Conservation (phyloP, 53 echinoderm and acorn worm species). For the Henricia sp. region DNA sequence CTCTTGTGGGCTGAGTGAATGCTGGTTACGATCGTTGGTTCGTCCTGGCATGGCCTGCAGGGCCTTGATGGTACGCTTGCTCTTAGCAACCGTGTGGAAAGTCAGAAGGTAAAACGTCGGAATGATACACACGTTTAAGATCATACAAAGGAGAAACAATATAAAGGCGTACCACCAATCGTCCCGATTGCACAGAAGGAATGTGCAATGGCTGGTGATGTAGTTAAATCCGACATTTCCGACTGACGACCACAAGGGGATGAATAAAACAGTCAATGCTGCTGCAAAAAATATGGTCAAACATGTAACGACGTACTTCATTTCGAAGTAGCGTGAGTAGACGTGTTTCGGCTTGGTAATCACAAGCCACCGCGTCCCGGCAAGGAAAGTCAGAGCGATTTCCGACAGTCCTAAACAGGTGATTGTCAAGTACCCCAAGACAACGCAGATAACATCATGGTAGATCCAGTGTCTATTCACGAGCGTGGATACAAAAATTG, state of each 20-base stretch:
- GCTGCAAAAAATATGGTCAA: background rate
- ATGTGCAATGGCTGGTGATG: conserved; percentile 73
- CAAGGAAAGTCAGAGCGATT: conserved; percentile 68
- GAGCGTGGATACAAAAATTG: conserved; percentile 72
- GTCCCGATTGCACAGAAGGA: conserved; percentile 30
- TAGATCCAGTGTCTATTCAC: conserved; percentile 67
- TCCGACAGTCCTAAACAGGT: conserved; percentile 76
- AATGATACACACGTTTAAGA: conserved; percentile 68
- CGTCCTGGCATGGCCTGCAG: conserved; percentile 18
- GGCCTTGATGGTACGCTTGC: conserved; percentile 64
- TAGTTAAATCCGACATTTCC: conserved; percentile 76
- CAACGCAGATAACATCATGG: conserved; percentile 41
- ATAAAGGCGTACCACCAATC: conserved; percentile 71
- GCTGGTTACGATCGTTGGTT: background rate
- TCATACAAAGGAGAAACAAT: conserved; percentile 72
- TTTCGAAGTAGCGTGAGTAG: conserved; percentile 66
- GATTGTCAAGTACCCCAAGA: conserved; percentile 77
- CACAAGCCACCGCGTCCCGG: conserved; percentile 76
- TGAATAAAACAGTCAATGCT: conserved; percentile 34
- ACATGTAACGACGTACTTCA: conserved; percentile 11
- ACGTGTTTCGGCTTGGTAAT: conserved; percentile 71
- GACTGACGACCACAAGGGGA: conserved; percentile 65
- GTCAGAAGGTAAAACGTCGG: conserved; percentile 82
- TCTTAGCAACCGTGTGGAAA: conserved; percentile 71
- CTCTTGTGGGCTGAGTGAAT: conserved; percentile 76